Evolutionary conservation across 1,140 invertebrate genomes (phyloP).

Genomic region (Pseudomyrmex gracilis): DNA sequence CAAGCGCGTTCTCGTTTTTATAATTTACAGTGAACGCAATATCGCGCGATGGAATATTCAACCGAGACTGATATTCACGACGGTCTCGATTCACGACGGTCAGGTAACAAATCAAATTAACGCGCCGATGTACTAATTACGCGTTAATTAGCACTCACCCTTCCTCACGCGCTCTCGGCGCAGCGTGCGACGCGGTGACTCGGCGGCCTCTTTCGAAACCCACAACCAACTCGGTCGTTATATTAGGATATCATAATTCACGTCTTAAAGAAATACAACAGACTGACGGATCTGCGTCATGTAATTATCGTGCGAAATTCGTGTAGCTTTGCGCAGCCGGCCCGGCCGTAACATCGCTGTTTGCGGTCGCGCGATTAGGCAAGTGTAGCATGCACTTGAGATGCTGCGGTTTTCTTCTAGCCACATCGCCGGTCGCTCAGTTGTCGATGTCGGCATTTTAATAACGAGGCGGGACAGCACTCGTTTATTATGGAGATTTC

Average conservation of each 20-base stretch:
- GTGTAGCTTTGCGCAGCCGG: conserved; percentile 58
- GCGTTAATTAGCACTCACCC: conserved; percentile 67
- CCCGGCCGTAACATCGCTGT: conserved; percentile 54
- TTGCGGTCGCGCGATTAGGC: conserved; percentile 66
- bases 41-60: not conserved
- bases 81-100: not conserved
- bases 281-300: not conserved
- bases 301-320: conserved; percentile 68
- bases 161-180: not conserved
- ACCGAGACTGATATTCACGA: conserved; percentile 49
- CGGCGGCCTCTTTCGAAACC: conserved; percentile 34
- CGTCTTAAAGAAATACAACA: conserved; percentile 14
- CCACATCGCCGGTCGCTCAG: conserved; percentile 23
- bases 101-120: conserved; percentile 64
- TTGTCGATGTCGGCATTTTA: conserved; percentile 62
- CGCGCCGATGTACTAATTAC: conserved; percentile 65
- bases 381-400: conserved; percentile 76
- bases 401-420: conserved; percentile 68
- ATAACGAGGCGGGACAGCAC: conserved; percentile 55
- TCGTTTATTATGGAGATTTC: conserved; percentile 73
- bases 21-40: conserved; percentile 16
- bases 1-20: not conserved
- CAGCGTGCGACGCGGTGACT: not conserved
- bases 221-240: not conserved
- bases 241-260: conserved; percentile 56